These are phyloP conservation scores for Epinephelus coioides DNA, from an alignment of 2,797 vertebrate genomes.

Conservation along the genomic window DNA sequence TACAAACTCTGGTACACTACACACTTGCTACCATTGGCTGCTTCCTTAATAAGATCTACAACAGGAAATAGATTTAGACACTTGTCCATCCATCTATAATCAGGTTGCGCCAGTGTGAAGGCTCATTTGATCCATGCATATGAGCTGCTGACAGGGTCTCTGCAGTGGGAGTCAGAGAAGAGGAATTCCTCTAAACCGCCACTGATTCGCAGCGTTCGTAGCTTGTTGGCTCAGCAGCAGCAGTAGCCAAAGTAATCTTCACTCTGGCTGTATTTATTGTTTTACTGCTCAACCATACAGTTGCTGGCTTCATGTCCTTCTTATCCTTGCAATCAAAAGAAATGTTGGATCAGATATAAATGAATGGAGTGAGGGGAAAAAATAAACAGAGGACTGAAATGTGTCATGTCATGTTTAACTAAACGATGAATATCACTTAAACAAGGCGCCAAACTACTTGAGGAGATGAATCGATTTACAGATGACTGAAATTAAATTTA, in stretches of 20 bases:
- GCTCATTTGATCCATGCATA: slow-evolving; percentile 42
- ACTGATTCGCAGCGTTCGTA: slow-evolving; percentile 33
- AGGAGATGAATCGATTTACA: slow-evolving; percentile 4
- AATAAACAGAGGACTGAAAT: slow-evolving; percentile 27
- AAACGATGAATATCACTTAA: slow-evolving; percentile 24
- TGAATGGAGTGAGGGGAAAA: slow-evolving; percentile 10
- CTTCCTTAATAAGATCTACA: slow-evolving; percentile 41
- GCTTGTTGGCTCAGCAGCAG: slow-evolving; percentile 54
- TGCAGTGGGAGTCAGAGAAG: slow-evolving; percentile 36
- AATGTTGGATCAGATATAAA: slow-evolving; percentile 37
- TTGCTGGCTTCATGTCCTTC: slow-evolving; percentile 39
- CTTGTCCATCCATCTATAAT: slow-evolving; percentile 55
- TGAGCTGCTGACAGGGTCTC: slow-evolving; percentile 17
- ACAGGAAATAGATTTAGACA: slow-evolving; percentile 50
- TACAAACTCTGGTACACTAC: slow-evolving; percentile 22
- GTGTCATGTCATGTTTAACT: slow-evolving; percentile 21
- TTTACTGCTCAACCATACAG: slow-evolving; percentile 41
- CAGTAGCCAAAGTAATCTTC: slow-evolving; percentile 57
- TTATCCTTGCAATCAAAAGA: slow-evolving; percentile 47
- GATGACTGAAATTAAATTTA: slow-evolving; percentile 25
- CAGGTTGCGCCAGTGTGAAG: slow-evolving; percentile 39
- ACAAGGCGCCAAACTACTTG: not conserved
- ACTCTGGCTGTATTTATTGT: slow-evolving; percentile 63
- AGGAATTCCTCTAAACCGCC: slow-evolving; percentile 43
- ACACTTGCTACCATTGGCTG: slow-evolving; percentile 20